These are phyloP conservation scores for Muscicapa striata DNA, from an alignment of 2,797 vertebrate species.

Conservation along the genomic window DNA sequence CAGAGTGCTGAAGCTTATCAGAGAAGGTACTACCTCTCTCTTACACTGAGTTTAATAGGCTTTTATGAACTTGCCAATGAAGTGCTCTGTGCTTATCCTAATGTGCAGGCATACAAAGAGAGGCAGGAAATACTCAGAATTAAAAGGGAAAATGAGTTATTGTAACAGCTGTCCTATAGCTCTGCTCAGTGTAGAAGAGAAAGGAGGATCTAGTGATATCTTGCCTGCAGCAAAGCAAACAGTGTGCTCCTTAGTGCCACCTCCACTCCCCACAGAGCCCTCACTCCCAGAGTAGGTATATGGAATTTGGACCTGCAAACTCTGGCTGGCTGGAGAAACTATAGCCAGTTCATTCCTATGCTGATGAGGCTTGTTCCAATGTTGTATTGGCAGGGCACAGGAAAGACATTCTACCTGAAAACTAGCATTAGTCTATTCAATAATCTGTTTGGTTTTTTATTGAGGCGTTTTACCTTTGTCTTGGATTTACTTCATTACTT, in stretches of 20 bases:
- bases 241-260: background rate
- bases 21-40: background rate
- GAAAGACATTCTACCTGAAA: background rate
- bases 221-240: background rate
- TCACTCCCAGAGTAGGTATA: background rate
- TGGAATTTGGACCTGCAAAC: background rate
- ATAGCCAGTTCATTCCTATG: background rate
- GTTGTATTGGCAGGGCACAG: background rate
- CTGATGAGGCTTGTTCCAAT: background rate
- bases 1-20: slow-evolving; percentile 56
- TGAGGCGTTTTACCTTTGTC: background rate
- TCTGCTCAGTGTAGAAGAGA: background rate
- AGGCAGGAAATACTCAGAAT: background rate
- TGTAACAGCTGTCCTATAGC: background rate
- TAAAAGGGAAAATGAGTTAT: background rate
- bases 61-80: background rate
- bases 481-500: background rate
- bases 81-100: background rate
- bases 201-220: background rate
- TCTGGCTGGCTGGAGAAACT: background rate
- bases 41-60: background rate
- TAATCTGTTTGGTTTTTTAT: background rate
- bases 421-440: background rate
- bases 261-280: background rate
- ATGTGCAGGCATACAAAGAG: background rate